Base-by-base conservation (phyloP, 2,888 invertebrate genomes). In the Cephus runcator region DNA sequence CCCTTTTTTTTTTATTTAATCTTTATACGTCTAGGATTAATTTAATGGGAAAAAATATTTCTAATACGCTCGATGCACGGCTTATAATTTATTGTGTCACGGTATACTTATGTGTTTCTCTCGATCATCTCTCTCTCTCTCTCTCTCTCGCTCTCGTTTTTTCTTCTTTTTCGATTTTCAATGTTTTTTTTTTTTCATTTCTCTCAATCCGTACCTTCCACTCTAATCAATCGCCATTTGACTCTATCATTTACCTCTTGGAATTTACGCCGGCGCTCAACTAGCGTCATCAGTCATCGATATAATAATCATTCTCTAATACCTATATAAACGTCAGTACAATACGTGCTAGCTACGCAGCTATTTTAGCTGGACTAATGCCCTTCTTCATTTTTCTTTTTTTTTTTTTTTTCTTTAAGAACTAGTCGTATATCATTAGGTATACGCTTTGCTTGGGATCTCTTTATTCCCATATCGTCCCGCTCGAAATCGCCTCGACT, bases 11-110 rank as follows among this genome's bases (percentile, higher is more conserved):
- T 15, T 40, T 40, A 15, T 40, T 23, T 40, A 40, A 2, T 40
- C 40, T 23, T 23, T 40, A 40, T 40, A 40, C 40, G 15, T 40
- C 40, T 40, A 40, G 23, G 30, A 74, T 74, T 74, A 34, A 15
- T 35, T 35, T 74, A 69, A 69, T 76, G 30, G 68, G 34, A 76
- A 76, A 76, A 30, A 71, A 76, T 71, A 71, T 33, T 71, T 71
- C 71, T 71, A 71, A 71, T 71, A 23, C 71, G 71, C 33, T 71
- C 40, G 33, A 71, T 71, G 71, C 71, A 31, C 71, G 71, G 31
- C 15, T 71, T 71, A 71, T 33, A 71, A 33, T 71, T 71, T 71
- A 71, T 71, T 71, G 71, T 71, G 71, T 71, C 71, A 71, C 71
- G 71, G 71, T 71, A 71, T 71, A 71, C 71, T 30, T 71, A 71